Evolutionary conservation across 92 coral and sea anemone genomes (phyloP).

Genomic region (Chrysogorgia sp.): DNA sequence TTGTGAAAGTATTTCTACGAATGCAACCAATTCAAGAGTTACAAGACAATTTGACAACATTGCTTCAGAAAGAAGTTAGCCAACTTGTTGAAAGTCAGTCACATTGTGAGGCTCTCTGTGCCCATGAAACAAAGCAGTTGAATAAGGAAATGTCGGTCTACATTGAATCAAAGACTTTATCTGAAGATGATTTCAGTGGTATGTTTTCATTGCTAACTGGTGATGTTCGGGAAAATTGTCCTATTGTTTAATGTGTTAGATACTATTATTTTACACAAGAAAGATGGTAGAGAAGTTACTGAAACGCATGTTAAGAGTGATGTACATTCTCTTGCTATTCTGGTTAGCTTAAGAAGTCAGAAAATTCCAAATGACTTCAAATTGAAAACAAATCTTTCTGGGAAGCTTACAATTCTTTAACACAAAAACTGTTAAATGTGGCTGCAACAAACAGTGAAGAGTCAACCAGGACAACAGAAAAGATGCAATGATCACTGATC

Average conservation of each 20-base stretch:
- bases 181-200: constrained; percentile 19
- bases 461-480: constrained; percentile 1
- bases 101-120: constrained; percentile 38
- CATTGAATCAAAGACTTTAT: constrained; percentile 28
- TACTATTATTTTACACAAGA: constrained; percentile 38
- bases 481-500: constrained; percentile 21
- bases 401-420: constrained; percentile 39
- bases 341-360: constrained; percentile 49
- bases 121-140: constrained; percentile 24
- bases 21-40: constrained; percentile 23
- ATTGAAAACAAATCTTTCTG: constrained; percentile 46
- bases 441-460: constrained; percentile 42
- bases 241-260: constrained; percentile 40
- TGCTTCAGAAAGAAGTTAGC: constrained; percentile 20
- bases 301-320: constrained; percentile 42
- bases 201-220: constrained; percentile 13
- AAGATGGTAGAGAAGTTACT: constrained; percentile 45
- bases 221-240: constrained; percentile 38
- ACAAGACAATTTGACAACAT: constrained; percentile 7
- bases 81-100: constrained; percentile 34
- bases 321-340: constrained; percentile 38
- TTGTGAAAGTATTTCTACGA: background rate
- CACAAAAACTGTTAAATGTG: constrained; percentile 8
- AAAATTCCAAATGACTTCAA: constrained; percentile 51
- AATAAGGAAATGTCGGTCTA: constrained; percentile 30